Percentiles rank a stretch among this genome's conserved stretches.
Evolutionary conservation across 2,888 invertebrate genomes (phyloP).

Genomic region (Neria commutata): DNA sequence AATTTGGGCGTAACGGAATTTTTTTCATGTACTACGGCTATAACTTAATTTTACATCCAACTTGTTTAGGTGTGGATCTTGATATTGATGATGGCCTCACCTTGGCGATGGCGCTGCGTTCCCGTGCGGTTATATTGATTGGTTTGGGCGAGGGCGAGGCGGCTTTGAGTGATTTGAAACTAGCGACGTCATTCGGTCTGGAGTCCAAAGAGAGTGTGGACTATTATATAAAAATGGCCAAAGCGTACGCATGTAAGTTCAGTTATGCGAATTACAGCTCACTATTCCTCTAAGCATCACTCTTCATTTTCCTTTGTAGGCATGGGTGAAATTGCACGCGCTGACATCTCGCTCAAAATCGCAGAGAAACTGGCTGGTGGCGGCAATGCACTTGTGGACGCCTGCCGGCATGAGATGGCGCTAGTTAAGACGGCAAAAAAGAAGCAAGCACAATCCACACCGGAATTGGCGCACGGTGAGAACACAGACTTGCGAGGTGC

Average conservation of each 20-base stretch:
- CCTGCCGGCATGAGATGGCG: constrained; percentile 63
- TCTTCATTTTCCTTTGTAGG: constrained; percentile 59
- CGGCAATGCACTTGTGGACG: constrained; percentile 60
- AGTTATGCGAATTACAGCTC: neutral
- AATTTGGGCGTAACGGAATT: neutral
- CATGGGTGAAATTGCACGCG: constrained; percentile 67
- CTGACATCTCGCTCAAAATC: constrained; percentile 71
- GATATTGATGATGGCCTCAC: constrained; percentile 69
- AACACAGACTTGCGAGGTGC: constrained; percentile 66
- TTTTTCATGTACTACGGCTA: neutral
- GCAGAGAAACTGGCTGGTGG: constrained; percentile 67
- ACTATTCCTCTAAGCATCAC: neutral
- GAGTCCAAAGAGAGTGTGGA: constrained; percentile 69
- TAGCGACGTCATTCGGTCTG: constrained; percentile 69
- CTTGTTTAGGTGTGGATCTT: constrained; percentile 60
- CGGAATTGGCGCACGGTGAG: constrained; percentile 64
- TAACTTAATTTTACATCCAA: neutral
- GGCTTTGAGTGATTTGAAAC: constrained; percentile 72
- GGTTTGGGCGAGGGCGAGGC: constrained; percentile 65
- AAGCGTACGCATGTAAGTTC: constrained; percentile 66
- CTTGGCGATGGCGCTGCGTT: constrained; percentile 70
- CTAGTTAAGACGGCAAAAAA: constrained; percentile 40
- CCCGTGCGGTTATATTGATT: constrained; percentile 71
- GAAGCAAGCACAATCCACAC: constrained; percentile 29
- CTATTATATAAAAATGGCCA: constrained; percentile 74